Conservation (phyloP, 2,888 invertebrate species). For the Hypomecis atomaria region DNA sequence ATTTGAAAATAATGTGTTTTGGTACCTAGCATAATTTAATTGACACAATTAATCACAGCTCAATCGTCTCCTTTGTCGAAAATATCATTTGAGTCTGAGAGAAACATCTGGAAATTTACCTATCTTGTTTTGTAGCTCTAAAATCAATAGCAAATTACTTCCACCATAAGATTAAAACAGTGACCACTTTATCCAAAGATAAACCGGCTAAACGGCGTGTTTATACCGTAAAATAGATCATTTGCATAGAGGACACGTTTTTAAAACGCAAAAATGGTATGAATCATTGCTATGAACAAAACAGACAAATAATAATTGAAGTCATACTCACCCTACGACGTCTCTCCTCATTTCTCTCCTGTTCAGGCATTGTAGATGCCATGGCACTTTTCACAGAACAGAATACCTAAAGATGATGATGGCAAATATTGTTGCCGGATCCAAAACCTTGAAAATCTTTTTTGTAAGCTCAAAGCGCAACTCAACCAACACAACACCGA, state of each 20-base stretch:
- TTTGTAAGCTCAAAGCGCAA: neutral
- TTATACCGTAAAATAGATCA: constrained; percentile 32
- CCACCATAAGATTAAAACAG: constrained; percentile 3
- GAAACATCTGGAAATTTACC: constrained; percentile 48
- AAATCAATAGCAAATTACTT: constrained; percentile 40
- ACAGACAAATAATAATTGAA: constrained; percentile 12
- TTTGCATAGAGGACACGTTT: constrained; percentile 35
- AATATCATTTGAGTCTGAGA: neutral
- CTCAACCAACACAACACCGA: neutral
- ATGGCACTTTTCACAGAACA: constrained; percentile 46
- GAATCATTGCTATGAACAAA: constrained; percentile 46
- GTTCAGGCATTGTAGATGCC: constrained; percentile 70
- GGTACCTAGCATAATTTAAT: too few relatives aligned
- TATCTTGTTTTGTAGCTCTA: constrained; percentile 13
- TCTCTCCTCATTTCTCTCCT: constrained; percentile 76
- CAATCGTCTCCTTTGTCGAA: neutral
- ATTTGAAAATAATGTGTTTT: too few relatives aligned
- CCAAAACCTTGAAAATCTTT: neutral
- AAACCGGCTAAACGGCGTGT: constrained; percentile 48
- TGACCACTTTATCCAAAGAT: constrained; percentile 9
- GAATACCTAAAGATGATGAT: constrained; percentile 1
- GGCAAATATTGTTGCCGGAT: neutral
- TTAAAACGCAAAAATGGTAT: constrained; percentile 53
- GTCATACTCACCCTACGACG: constrained; percentile 73
- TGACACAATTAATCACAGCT: too few relatives aligned